Conservation (phyloP, 2,113 vertebrate genomes). For the Notarius quadriscutis region DNA sequence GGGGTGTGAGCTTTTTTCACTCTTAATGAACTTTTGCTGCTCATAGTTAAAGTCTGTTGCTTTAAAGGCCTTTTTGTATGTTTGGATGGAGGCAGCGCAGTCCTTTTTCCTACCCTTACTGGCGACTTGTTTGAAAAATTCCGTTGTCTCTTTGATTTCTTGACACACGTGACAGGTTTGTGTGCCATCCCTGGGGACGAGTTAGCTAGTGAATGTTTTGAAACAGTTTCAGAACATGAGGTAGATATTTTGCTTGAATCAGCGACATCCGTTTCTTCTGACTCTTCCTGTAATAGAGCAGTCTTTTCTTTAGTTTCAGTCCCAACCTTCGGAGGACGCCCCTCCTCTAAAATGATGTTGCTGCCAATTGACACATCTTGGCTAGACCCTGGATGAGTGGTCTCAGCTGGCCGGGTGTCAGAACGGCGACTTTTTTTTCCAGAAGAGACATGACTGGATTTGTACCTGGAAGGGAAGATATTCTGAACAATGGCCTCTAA, state of each 20-base stretch:
- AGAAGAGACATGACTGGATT: slow-evolving; percentile 56
- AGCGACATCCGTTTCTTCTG: slow-evolving; percentile 41
- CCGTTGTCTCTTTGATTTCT: slow-evolving; percentile 38
- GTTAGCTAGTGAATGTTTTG: slow-evolving; percentile 42
- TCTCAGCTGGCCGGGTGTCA: slow-evolving; percentile 31
- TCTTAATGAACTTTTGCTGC: slow-evolving; percentile 43
- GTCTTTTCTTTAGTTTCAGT: slow-evolving; percentile 48
- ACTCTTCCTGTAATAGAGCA: slow-evolving; percentile 39
- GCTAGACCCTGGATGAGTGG: slow-evolving; percentile 29
- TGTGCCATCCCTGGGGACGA: slow-evolving; percentile 50
- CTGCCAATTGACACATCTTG: background rate
- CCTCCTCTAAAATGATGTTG: slow-evolving; percentile 27
- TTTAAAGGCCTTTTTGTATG: slow-evolving; percentile 61
- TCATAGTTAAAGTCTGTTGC: slow-evolving; percentile 39
- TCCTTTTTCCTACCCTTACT: slow-evolving; percentile 17
- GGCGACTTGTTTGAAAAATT: slow-evolving; percentile 17
- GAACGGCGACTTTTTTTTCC: slow-evolving; percentile 54
- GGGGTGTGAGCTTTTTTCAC: slow-evolving; percentile 52
- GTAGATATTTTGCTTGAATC: slow-evolving; percentile 65
- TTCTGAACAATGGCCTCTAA: slow-evolving; percentile 74
- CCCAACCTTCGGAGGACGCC: slow-evolving; percentile 14
- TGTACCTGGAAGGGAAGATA: slow-evolving; percentile 68
- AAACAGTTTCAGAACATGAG: slow-evolving; percentile 62
- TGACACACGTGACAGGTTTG: slow-evolving; percentile 5
- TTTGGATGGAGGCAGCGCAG: slow-evolving; percentile 27